phyloP scores from a whole-genome alignment of 2,113 vertebrate genomes.

The Paedocypris sp. region DNA sequence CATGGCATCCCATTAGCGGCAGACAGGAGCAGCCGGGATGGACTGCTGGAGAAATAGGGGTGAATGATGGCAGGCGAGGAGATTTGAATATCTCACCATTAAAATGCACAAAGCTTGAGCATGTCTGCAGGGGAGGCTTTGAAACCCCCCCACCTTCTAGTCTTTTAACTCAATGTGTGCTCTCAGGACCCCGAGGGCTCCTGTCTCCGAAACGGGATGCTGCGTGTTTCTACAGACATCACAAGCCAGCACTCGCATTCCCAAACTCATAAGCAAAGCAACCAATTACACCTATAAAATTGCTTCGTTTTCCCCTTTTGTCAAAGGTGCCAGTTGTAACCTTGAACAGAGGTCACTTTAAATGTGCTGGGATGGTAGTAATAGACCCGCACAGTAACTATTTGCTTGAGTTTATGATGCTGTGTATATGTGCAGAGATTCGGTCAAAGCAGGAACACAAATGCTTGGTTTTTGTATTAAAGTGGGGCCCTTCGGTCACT shows the following conservation, averaged over 20 bases:
- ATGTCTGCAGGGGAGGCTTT: slow-evolving; percentile 49
- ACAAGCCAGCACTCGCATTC: slow-evolving; percentile 6
- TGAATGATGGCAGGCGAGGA: slow-evolving; percentile 28
- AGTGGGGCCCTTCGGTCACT: too few relatives aligned
- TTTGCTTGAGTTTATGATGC: too few relatives aligned
- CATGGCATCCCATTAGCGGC: slow-evolving; percentile 38
- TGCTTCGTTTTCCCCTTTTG: slow-evolving; percentile 28
- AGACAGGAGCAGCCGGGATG: slow-evolving; percentile 31
- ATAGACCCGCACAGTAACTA: too few relatives aligned
- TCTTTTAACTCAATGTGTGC: slow-evolving; percentile 39
- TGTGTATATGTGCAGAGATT: too few relatives aligned
- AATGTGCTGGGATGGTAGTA: too few relatives aligned
- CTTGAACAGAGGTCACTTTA: slow-evolving; percentile 32
- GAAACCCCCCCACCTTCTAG: slow-evolving; percentile 46
- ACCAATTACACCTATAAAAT: slow-evolving; percentile 40
- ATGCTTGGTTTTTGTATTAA: too few relatives aligned
- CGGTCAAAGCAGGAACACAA: too few relatives aligned
- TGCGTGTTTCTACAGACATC: slow-evolving; percentile 22
- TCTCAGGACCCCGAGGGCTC: slow-evolving; percentile 32
- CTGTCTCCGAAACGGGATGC: slow-evolving; percentile 29
- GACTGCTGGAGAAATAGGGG: slow-evolving; percentile 30
- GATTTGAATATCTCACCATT: slow-evolving; percentile 52
- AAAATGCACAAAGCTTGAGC: slow-evolving; percentile 45
- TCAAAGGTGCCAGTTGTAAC: slow-evolving; percentile 18
- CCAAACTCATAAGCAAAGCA: slow-evolving; percentile 25